Evolutionary conservation across 2,113 vertebrate species (phyloP).

Genomic region (Lampris incognitus): DNA sequence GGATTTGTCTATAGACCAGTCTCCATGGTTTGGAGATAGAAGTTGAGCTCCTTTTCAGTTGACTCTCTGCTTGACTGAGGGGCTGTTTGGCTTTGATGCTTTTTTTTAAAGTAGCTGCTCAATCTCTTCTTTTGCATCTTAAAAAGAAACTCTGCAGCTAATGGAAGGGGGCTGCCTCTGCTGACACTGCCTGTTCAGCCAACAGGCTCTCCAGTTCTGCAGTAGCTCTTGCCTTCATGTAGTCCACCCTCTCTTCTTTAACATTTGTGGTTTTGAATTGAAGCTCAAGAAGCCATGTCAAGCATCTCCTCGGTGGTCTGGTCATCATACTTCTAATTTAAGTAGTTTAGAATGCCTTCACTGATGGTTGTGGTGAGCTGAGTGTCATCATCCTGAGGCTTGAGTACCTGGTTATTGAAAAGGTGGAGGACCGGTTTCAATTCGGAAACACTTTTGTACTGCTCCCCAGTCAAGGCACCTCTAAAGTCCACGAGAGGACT

Average conservation of each 20-base stretch:
- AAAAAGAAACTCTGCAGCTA: no score
- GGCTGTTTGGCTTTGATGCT: not conserved
- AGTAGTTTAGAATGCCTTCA: conserved; percentile 15
- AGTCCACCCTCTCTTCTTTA: no score
- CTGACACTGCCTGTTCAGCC: no score
- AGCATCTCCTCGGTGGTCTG: conserved; percentile 19
- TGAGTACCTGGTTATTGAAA: no score
- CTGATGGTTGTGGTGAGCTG: not conserved
- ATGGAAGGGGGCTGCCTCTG: no score
- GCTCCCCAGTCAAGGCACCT: no score
- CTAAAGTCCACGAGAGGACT: no score
- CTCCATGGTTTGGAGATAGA: conserved; percentile 11
- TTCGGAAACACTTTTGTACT: not conserved
- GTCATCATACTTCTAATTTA: conserved; percentile 20
- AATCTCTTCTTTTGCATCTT: not conserved
- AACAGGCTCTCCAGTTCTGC: no score
- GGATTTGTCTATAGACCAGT: not conserved
- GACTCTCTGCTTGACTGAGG: conserved; percentile 1
- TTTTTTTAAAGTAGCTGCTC: not conserved
- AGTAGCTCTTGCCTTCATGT: no score
- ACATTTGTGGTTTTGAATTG: not conserved
- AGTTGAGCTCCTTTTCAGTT: conserved; percentile 12
- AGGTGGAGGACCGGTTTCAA: conserved; percentile 6
- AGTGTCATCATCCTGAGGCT: not conserved
- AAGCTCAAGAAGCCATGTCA: conserved; percentile 3